Percentiles rank a stretch among this genome's conserved stretches.
phyloP scores from a whole-genome alignment of 1,140 invertebrate genomes.

The Drosophila erecta region DNA sequence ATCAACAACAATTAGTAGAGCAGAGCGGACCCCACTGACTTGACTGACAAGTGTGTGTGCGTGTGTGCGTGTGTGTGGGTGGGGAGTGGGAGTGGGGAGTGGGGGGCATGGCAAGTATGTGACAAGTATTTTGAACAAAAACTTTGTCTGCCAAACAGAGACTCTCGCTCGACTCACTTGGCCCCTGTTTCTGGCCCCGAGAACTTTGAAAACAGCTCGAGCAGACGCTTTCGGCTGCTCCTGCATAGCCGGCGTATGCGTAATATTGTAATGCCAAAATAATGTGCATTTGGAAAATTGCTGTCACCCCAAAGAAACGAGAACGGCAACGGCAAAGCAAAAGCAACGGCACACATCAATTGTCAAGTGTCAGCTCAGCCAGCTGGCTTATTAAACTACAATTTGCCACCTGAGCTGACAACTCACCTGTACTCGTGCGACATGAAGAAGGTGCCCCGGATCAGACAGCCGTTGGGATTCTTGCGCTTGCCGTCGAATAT shows the following conservation, averaged over 20 bases:
- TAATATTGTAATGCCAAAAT: constrained; percentile 74
- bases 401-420: constrained; percentile 9
- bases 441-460: constrained; percentile 96
- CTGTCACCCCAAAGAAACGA: constrained; percentile 14
- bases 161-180: constrained; percentile 47
- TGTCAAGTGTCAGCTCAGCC: constrained; percentile 49
- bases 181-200: constrained; percentile 35
- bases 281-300: constrained; percentile 60
- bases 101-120: constrained; percentile 72
- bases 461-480: constrained; percentile 95
- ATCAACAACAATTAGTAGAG: constrained; percentile 83
- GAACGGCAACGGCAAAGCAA: constrained; percentile 4
- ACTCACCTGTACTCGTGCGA: constrained; percentile 94
- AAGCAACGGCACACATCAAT: constrained; percentile 34
- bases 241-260: constrained; percentile 55
- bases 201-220: constrained; percentile 19
- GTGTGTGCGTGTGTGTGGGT: constrained; percentile 20
- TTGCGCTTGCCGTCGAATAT: constrained; percentile 91
- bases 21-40: constrained; percentile 45
- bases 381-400: constrained; percentile 59
- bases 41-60: constrained; percentile 24
- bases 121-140: constrained; percentile 79
- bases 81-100: neutral
- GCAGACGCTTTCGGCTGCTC: neutral
- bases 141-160: constrained; percentile 68